phyloP scores from a whole-genome alignment of 2,888 invertebrate species.

The Orthosia incerta region DNA sequence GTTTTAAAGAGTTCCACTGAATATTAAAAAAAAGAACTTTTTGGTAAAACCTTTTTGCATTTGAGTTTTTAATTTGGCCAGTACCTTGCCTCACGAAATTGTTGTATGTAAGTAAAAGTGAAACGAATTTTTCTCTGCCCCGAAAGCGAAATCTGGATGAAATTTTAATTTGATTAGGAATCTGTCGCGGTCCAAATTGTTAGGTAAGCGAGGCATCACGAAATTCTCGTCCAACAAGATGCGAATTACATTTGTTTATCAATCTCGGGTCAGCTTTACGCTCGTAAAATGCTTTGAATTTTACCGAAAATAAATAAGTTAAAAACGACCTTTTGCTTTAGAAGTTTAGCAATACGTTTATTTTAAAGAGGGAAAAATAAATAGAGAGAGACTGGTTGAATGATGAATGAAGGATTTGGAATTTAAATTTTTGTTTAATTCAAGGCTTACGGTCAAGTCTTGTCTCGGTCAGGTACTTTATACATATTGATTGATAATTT shows the following conservation, averaged over 20 bases:
- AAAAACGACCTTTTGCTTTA: conserved; percentile 26
- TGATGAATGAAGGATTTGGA: conserved; percentile 8
- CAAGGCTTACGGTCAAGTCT: too few relatives aligned
- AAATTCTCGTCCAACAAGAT: conserved; percentile 50
- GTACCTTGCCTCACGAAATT: conserved; percentile 51
- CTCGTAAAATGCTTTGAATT: conserved; percentile 33
- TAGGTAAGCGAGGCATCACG: conserved; percentile 68
- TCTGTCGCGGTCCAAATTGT: conserved; percentile 69
- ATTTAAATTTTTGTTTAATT: conserved; percentile 13
- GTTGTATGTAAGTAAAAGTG: conserved; percentile 27
- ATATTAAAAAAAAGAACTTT: conserved; percentile 57
- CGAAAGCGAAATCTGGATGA: conserved; percentile 71
- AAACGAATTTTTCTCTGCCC: conserved; percentile 65
- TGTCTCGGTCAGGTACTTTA: too few relatives aligned
- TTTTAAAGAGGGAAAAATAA: conserved; percentile 16
- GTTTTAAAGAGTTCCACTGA: conserved; percentile 60
- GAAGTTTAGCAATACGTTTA: conserved; percentile 18
- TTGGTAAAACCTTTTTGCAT: conserved; percentile 55
- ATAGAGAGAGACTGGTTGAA: conserved; percentile 15
- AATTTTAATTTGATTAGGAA: conserved; percentile 81
- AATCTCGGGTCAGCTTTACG: conserved; percentile 34
- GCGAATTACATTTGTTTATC: conserved; percentile 52
- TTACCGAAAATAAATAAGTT: conserved; percentile 34
- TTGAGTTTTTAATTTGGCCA: conserved; percentile 66
- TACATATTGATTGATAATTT: background rate